Evolutionary conservation across 2,888 invertebrate genomes (phyloP).

Genomic region (Deroplatys truncata): DNA sequence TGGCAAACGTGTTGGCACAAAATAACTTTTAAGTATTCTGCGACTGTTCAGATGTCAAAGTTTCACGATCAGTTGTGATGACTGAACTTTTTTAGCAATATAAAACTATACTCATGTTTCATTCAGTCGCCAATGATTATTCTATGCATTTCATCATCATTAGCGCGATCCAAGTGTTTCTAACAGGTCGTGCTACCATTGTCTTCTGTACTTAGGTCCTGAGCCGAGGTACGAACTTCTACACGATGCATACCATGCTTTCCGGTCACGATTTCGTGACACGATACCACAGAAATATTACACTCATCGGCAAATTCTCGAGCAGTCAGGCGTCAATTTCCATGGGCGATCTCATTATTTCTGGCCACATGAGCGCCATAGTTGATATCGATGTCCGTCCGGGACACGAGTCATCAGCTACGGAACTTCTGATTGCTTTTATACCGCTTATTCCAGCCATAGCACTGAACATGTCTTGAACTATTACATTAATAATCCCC

Average conservation of each 20-base stretch:
- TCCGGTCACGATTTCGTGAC: neutral
- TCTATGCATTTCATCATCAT: neutral
- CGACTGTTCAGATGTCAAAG: too few species aligned
- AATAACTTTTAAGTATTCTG: too few species aligned
- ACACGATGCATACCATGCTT: neutral
- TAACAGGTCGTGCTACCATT: neutral
- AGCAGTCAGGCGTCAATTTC: neutral
- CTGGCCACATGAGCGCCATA: neutral
- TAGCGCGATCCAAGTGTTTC: neutral
- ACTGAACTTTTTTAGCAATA: too few species aligned
- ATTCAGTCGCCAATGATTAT: neutral
- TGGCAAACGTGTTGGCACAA: too few species aligned
- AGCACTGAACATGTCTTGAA: too few species aligned
- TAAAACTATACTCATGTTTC: too few species aligned
- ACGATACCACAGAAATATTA: neutral
- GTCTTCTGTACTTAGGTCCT: neutral
- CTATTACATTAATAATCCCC: too few species aligned
- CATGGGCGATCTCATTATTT: neutral
- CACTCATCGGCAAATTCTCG: neutral
- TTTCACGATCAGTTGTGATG: too few species aligned
- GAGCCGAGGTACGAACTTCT: neutral
- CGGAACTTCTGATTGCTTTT: too few species aligned
- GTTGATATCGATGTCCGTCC: too few species aligned
- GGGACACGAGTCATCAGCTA: too few species aligned
- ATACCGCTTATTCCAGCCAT: too few species aligned